phyloP scores from a whole-genome alignment of 2,888 invertebrate species.

The Macaria notata region DNA sequence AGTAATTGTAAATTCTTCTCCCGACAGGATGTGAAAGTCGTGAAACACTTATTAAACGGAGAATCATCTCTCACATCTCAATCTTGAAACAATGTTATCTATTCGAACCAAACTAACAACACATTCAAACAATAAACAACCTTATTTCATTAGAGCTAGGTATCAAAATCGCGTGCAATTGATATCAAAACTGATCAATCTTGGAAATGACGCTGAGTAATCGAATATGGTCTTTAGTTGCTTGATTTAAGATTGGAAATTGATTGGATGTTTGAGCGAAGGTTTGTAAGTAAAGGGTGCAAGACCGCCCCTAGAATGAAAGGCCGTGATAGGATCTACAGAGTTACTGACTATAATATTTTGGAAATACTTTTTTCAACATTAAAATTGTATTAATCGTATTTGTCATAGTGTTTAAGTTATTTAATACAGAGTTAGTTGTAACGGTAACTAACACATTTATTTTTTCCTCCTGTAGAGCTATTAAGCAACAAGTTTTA shows the following conservation, averaged over 20 bases:
- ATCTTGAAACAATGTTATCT: conserved; percentile 71
- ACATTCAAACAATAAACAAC: conserved; percentile 38
- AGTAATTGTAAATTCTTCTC: neutral
- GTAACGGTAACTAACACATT: no score
- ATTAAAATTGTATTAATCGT: no score
- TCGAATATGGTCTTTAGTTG: conserved; percentile 40
- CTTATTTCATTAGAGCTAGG: conserved; percentile 27
- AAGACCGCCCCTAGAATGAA: conserved; percentile 59
- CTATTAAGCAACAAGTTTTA: no score
- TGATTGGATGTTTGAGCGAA: conserved; percentile 30
- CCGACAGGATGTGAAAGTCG: conserved; percentile 36
- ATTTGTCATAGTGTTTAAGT: no score
- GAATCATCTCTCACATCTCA: conserved; percentile 66
- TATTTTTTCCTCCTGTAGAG: no score
- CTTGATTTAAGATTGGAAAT: conserved; percentile 39
- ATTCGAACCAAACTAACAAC: conserved; percentile 34
- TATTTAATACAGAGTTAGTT: no score
- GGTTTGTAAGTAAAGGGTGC: conserved; percentile 57
- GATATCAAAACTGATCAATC: conserved; percentile 28
- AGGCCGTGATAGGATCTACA: conserved; percentile 45
- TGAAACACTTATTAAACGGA: conserved; percentile 61
- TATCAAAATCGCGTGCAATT: conserved; percentile 33
- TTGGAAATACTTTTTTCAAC: conserved; percentile 5
- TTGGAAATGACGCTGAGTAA: conserved; percentile 34
- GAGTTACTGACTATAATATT: conserved; percentile 18